These are phyloP conservation scores for Norana najaformis DNA, from an alignment of 2,888 invertebrate genomes.

Conservation along the genomic window DNA sequence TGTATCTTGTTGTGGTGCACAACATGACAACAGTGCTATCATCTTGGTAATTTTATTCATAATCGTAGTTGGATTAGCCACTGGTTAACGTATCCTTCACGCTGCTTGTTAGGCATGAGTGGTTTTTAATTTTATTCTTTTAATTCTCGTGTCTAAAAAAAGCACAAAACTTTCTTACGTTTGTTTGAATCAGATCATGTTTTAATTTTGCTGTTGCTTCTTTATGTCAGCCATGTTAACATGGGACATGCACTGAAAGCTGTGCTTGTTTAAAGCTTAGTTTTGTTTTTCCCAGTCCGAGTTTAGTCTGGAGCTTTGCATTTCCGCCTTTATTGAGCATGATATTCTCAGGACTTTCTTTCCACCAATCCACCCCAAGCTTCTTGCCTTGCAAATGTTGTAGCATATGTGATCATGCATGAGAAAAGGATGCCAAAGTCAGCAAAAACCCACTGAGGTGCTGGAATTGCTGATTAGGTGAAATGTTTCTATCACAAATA, in stretches of 20 bases:
- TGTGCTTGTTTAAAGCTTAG: background rate
- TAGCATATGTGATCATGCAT: no score
- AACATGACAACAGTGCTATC: background rate
- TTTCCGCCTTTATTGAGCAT: background rate
- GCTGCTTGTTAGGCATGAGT: background rate
- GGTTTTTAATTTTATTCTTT: background rate
- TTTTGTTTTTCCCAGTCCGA: background rate
- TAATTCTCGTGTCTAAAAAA: no score
- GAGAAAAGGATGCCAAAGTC: no score
- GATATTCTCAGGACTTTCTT: background rate
- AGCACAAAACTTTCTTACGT: no score
- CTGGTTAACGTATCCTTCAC: background rate
- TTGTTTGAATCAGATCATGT: background rate
- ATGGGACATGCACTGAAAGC: no score
- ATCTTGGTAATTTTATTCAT: background rate
- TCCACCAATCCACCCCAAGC: background rate
- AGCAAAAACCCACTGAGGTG: no score
- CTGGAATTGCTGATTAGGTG: no score
- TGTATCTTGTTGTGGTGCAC: no score
- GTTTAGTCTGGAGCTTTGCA: background rate
- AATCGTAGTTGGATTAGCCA: background rate
- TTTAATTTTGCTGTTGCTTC: background rate
- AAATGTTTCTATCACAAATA: no score
- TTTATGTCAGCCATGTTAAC: background rate
- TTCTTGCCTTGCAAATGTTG: background rate